A percentile compares a stretch with the other conserved stretches of the same genome.
These are phyloP conservation scores for Platalea minor DNA, from an alignment of 2,797 vertebrate species.

Conservation along the genomic window DNA sequence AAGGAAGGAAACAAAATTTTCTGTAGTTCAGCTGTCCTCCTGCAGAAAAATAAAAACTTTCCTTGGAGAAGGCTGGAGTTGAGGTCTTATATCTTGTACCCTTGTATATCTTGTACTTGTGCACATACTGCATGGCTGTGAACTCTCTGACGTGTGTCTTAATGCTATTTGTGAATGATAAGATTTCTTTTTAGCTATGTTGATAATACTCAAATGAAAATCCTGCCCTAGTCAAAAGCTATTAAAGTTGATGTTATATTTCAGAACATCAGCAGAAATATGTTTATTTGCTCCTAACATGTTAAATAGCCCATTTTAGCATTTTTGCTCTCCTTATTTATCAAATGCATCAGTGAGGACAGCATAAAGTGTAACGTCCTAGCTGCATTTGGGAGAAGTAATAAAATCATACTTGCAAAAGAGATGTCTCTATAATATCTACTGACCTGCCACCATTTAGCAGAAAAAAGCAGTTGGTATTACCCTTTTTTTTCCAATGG, in stretches of 20 bases:
- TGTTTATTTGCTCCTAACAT: neutral
- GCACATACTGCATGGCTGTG: neutral
- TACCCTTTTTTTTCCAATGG: neutral
- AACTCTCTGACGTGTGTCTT: neutral
- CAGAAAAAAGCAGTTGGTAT: neutral
- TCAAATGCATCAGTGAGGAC: neutral
- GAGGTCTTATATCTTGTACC: neutral
- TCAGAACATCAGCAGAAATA: neutral
- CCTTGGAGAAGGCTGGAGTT: neutral
- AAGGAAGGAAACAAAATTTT: neutral
- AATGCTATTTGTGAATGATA: neutral
- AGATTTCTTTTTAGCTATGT: conserved; percentile 17
- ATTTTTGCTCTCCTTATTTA: neutral
- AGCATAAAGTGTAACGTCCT: neutral
- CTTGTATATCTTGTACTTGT: neutral
- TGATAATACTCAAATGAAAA: conserved; percentile 5
- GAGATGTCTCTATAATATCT: neutral
- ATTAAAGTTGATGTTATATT: neutral
- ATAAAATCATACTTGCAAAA: neutral
- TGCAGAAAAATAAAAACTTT: neutral
- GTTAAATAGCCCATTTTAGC: neutral
- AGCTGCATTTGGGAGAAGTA: neutral
- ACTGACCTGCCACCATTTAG: neutral
- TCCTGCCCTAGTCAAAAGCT: neutral
- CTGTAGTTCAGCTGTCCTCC: neutral